Conservation (phyloP, 2,113 vertebrate genomes). For the Scomber scombrus region DNA sequence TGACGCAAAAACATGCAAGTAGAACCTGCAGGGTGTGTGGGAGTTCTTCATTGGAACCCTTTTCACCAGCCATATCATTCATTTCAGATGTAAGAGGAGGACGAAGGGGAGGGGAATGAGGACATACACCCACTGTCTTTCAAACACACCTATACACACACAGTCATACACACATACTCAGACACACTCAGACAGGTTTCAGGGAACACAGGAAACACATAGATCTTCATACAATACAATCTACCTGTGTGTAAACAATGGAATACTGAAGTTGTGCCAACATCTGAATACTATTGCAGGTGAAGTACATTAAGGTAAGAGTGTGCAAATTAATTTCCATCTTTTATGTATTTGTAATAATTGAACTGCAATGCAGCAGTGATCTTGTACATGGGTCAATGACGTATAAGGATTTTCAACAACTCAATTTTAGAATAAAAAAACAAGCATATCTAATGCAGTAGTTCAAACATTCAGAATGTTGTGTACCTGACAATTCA, state of each 20-base stretch:
- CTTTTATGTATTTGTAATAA: not conserved
- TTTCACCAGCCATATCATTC: not conserved
- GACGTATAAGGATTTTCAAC: no score
- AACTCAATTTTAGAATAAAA: no score
- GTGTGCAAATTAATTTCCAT: not conserved
- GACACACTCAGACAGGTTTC: not conserved
- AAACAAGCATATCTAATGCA: no score
- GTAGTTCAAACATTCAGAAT: no score
- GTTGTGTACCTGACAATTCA: no score
- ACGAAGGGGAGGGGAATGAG: not conserved
- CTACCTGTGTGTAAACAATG: not conserved
- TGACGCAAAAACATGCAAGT: not conserved
- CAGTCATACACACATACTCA: not conserved
- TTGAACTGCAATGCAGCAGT: not conserved
- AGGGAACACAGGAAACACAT: constrained; percentile 2
- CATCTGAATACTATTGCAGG: not conserved
- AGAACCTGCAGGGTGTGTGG: not conserved
- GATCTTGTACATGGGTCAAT: no score
- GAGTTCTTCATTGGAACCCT: not conserved
- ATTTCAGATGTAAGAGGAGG: not conserved
- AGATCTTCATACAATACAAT: not conserved
- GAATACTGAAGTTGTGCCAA: not conserved
- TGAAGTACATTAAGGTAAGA: constrained; percentile 36
- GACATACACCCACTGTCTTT: not conserved
- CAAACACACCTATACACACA: constrained; percentile 2